These are phyloP conservation scores for Solea senegalensis DNA, from an alignment of 2,113 vertebrate species.

Conservation along the genomic window DNA sequence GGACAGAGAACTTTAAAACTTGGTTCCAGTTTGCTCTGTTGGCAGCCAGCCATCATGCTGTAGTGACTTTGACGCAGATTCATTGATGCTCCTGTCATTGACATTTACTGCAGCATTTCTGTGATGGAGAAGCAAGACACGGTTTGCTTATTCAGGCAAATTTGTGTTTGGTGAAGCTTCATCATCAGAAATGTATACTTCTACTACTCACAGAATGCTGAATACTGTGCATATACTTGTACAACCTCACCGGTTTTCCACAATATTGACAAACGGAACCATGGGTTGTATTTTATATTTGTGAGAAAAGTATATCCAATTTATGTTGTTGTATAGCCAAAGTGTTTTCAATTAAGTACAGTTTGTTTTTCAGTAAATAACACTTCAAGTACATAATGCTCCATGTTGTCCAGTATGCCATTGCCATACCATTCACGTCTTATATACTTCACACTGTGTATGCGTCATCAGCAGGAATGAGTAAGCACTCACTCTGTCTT, in stretches of 20 bases:
- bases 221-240: no score
- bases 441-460: not conserved
- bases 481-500: constrained; percentile 16
- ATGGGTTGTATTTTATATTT: not conserved
- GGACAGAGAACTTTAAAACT: constrained; percentile 13
- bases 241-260: no score
- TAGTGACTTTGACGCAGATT: constrained; percentile 23
- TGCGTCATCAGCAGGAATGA: constrained; percentile 20
- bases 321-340: not conserved
- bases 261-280: not conserved
- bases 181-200: not conserved
- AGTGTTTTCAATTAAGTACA: not conserved
- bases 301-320: not conserved
- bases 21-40: not conserved
- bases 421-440: not conserved
- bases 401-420: not conserved
- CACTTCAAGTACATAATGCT: not conserved
- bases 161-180: not conserved
- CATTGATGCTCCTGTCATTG: not conserved
- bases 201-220: not conserved
- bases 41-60: constrained; percentile 17
- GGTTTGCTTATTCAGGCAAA: not conserved
- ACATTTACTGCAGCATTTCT: not conserved
- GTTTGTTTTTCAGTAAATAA: no score
- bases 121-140: not conserved